Evolutionary conservation across 2,113 vertebrate species (phyloP), one percentile per base, ranked within the genome.

Genomic region (Meriones unguiculatus): DNA sequence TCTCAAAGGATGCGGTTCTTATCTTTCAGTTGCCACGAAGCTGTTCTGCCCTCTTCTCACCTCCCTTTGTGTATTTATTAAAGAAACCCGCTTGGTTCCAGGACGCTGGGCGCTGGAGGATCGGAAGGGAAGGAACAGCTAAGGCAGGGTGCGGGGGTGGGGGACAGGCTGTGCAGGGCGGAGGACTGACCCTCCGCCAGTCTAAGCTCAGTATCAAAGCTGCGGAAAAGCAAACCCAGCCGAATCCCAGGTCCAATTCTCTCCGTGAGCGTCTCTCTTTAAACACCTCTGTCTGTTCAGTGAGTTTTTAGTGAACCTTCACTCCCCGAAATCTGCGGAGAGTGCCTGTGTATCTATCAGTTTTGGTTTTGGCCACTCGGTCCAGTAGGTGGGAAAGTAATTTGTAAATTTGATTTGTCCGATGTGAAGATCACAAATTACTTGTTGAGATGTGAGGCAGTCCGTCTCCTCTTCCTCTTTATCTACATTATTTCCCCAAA

Each of bases 401-500:
- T 96, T 96, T 96, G 97, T 98, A 97, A 70, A 77, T 97, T 98
- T 98, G 98, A 97, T 95, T 97, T 98, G 97, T 98, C 96, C 96
- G 93, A 98, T 97, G 87, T 98, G 97, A 97, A 97, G 96, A 97
- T 92, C 97, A 94, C 95, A 96, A 95, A 97, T 98, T 97, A 97
- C 97, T 98, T 98, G 98, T 98, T 97, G 97, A 76, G 96, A 96
- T 98, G 98, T 99, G 98, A 98, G 98, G 98, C 98, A 97, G 96
- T 70, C 54, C n/a, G 77, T 77, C 80, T 87, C 76, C n/a, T 89
- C 87, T 70, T 76, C 75, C 59, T 97, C 90, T 93, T 95, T 91
- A 96, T 95, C 97, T 89, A 95, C 97, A 93, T 94, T 95, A 97
- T 95, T 98, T 96, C 97, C 97, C 92, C 25, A 95, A 97, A 99